phyloP scores from a whole-genome alignment of 2,113 vertebrate species.

The Passer domesticus region DNA sequence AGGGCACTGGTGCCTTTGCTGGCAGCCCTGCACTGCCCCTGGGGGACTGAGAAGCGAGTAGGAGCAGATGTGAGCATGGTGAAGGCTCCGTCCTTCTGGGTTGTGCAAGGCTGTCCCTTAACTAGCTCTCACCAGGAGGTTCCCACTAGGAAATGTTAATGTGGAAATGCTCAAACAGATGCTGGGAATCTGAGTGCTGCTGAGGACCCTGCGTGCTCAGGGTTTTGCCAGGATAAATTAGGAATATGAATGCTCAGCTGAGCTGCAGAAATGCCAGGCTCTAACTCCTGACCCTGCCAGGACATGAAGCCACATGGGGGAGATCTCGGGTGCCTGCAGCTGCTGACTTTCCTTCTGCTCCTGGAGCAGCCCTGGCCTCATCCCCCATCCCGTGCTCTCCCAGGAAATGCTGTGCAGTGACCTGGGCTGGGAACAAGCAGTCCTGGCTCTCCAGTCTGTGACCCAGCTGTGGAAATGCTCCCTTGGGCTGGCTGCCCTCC shows the following conservation, averaged over 20 bases:
- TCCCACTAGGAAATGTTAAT: background rate
- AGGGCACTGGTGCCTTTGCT: background rate
- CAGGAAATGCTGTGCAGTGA: background rate
- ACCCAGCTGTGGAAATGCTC: conserved; percentile 1
- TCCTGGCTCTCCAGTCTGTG: background rate
- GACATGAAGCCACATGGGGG: background rate
- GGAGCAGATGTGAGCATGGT: background rate
- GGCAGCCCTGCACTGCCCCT: background rate
- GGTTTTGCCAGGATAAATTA: background rate
- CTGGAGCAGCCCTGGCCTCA: background rate
- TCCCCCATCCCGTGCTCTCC: background rate
- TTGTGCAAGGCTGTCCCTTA: background rate
- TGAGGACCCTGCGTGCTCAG: background rate
- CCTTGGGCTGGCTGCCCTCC: background rate
- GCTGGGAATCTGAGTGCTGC: background rate
- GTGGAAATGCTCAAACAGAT: background rate
- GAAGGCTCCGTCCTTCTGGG: background rate
- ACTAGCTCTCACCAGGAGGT: background rate
- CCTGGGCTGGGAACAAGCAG: background rate
- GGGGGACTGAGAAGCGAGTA: background rate
- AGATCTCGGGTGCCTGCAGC: background rate
- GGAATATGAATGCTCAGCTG: background rate
- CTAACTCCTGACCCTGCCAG: background rate
- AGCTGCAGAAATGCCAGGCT: background rate
- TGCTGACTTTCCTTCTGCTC: background rate